Evolutionary conservation across 2,113 vertebrate genomes (phyloP).

Genomic region (Lasiurus cinereus): DNA sequence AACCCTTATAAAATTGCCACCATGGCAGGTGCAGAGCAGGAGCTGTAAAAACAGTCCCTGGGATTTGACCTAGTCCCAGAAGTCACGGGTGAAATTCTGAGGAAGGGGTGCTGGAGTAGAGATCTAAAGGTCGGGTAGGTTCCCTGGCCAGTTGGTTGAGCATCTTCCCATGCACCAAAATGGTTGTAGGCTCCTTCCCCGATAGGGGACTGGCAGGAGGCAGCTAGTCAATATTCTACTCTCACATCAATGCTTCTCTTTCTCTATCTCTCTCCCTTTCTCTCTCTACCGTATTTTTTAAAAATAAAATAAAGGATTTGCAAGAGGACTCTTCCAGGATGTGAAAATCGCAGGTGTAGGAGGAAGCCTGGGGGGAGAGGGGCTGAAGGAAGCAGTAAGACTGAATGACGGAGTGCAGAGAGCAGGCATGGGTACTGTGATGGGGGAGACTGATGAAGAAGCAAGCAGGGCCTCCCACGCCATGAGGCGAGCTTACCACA

Average conservation of each 20-base stretch:
- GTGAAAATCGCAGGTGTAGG: too few species aligned
- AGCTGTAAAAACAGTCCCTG: background rate
- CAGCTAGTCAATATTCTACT: too few species aligned
- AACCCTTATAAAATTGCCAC: too few species aligned
- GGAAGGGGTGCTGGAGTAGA: background rate
- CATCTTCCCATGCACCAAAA: too few species aligned
- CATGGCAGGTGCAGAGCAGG: background rate
- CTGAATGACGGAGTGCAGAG: rapidly evolving
- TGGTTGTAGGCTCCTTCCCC: too few species aligned
- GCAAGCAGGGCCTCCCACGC: background rate
- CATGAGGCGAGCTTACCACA: rapidly evolving
- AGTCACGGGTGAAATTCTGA: background rate
- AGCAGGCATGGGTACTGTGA: rapidly evolving
- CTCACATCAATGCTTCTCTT: too few species aligned
- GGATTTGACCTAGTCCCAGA: background rate
- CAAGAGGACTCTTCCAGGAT: background rate
- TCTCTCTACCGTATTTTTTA: too few species aligned
- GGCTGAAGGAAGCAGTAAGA: background rate
- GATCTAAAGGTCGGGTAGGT: background rate
- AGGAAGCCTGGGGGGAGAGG: background rate
- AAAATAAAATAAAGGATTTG: background rate
- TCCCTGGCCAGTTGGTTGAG: too few species aligned
- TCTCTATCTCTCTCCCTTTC: too few species aligned
- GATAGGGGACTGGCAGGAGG: too few species aligned
- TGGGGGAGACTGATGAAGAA: background rate